phyloP scores from a whole-genome alignment of 2,113 vertebrate genomes.

The Forbesichthys agassizii region DNA sequence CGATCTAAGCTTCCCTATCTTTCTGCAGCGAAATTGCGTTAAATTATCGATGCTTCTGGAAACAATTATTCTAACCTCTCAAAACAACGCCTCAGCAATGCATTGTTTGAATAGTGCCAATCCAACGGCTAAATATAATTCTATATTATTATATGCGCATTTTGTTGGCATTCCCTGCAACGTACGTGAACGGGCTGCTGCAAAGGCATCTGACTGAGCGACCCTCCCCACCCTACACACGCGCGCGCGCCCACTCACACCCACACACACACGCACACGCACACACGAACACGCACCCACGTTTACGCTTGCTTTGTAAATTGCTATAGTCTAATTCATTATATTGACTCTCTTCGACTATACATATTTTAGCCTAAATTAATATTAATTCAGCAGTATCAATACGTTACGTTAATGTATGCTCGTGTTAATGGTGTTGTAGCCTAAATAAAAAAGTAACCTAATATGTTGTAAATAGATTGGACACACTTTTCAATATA shows the following conservation, averaged over 20 bases:
- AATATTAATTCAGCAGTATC: neutral
- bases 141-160: neutral
- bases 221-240: neutral
- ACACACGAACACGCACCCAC: slow-evolving; percentile 9
- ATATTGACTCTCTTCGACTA: neutral
- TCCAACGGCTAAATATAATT: neutral
- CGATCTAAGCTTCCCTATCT: slow-evolving; percentile 3
- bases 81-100: no score
- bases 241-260: slow-evolving; percentile 1
- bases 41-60: no score
- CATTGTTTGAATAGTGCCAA: neutral
- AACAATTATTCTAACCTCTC: no score
- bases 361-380: neutral
- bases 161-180: slow-evolving; percentile 26
- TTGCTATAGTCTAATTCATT: no score
- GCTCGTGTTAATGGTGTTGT: no score
- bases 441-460: no score
- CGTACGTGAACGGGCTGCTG: slow-evolving; percentile 45
- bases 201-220: slow-evolving; percentile 57
- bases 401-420: no score
- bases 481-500: no score
- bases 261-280: slow-evolving; percentile 2
- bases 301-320: neutral
- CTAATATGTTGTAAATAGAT: no score
- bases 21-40: slow-evolving; percentile 2